phyloP scores from a whole-genome alignment of 2,797 vertebrate genomes.

The Sebastes trivittatus region DNA sequence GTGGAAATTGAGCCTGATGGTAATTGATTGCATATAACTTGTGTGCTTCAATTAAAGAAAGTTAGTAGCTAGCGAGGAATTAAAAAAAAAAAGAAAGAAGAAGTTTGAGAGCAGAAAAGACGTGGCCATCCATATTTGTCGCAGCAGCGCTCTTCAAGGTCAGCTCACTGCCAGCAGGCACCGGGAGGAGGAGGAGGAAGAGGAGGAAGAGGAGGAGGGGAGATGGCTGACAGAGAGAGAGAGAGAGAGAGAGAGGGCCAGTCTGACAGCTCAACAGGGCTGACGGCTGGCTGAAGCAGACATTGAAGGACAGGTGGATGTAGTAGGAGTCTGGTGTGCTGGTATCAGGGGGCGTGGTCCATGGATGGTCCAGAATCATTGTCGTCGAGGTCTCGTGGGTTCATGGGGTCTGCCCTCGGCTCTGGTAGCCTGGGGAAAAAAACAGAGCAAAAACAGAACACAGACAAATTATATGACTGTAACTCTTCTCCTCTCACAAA shows the following conservation, averaged over 20 bases:
- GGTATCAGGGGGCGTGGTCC: slow-evolving; percentile 77
- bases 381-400: slow-evolving; percentile 68
- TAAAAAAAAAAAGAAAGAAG: slow-evolving; percentile 6
- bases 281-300: slow-evolving; percentile 44
- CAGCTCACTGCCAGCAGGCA: slow-evolving; percentile 42
- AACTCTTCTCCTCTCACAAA: not conserved
- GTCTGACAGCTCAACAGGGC: slow-evolving; percentile 38
- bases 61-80: slow-evolving; percentile 55
- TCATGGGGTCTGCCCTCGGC: slow-evolving; percentile 71
- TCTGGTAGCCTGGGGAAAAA: slow-evolving; percentile 69
- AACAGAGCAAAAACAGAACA: not conserved
- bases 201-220: not conserved
- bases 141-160: slow-evolving; percentile 65
- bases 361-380: slow-evolving; percentile 68
- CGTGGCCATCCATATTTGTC: slow-evolving; percentile 63
- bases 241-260: slow-evolving; percentile 30
- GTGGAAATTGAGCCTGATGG: slow-evolving; percentile 64
- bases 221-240: slow-evolving; percentile 42
- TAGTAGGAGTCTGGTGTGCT: slow-evolving; percentile 1
- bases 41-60: slow-evolving; percentile 66
- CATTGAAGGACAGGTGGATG: slow-evolving; percentile 39
- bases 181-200: not conserved
- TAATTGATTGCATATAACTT: slow-evolving; percentile 69
- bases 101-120: slow-evolving; percentile 54
- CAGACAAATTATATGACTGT: not conserved